Base-by-base conservation (phyloP, 2,797 vertebrate species). In the Melanotaenia boesemani region DNA sequence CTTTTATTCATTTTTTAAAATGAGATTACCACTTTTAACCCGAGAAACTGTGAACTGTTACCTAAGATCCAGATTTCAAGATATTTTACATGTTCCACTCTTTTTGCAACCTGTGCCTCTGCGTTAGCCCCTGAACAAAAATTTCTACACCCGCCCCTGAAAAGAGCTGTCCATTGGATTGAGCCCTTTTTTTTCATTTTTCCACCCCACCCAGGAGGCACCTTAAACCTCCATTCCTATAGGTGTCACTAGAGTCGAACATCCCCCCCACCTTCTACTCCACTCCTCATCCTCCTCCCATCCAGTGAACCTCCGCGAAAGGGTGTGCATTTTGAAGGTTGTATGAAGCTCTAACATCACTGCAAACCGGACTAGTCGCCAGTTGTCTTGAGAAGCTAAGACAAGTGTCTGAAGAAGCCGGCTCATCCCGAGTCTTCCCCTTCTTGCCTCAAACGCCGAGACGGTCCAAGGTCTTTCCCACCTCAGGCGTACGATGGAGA, bases 241-340 rank as follows among this genome's bases (percentile, higher is more conserved):
- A 92, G 93, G 90, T 90, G 95, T 89, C 94, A 86, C 93, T 94
- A 68, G 79, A 77, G 77, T 73, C 58, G 36, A 36, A 34, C 57
- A 5, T 2, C 60, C 68, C 74, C 76, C 22, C 73, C 79, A 66
- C 59, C 46, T 50, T 20, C 52, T 34, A 66, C 64, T 61, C 62
- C 77, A 24, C 50, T 77, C 60, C 79, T 70, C 61, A 74, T 63
- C 69, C 60, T 72, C 77, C 76, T 86, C 74, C 82, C 75, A 77
- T 84, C 81, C 77, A 79, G 46, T 61, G 74, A 88, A 81, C 80
- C 87, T 90, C 86, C 87, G 88, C 87, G 77, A 92, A 90, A 92
- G 93, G 92, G 86, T 88, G 92, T 89, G 91, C 73, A 78, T 90
- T 90, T 91, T 92, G 86, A 90, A 91, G 91, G 91, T 90, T 94